A percentile compares a stretch with the other conserved stretches of the same genome.
Evolutionary conservation across 92 coral and sea anemone genomes (phyloP).

Genomic region (Umimayanthus kanabou): DNA sequence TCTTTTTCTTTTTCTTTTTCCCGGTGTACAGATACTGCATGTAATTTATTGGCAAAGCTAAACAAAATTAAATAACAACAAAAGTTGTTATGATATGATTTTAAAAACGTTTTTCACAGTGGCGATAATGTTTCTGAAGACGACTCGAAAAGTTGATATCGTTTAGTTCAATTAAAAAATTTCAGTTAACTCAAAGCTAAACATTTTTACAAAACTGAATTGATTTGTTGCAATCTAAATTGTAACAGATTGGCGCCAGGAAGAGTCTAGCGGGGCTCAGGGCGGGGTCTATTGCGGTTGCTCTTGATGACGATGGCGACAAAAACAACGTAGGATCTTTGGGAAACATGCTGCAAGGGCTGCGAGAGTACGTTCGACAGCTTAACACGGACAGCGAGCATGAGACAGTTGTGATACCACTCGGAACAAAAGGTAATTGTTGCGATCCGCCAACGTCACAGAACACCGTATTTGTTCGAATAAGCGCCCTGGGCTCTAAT

Average conservation of each 20-base stretch:
- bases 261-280: conserved; percentile 25
- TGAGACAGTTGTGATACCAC: background rate
- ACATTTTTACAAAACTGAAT: background rate
- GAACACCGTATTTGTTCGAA: background rate
- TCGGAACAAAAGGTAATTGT: conserved; percentile 11
- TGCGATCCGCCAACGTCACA: background rate
- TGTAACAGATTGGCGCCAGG: conserved; percentile 27
- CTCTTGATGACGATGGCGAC: background rate
- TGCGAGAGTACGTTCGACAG: conserved; percentile 5
- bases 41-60: no score
- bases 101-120: background rate
- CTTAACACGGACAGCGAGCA: conserved; percentile 6
- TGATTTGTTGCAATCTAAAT: background rate
- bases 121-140: background rate
- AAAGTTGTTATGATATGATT: no score
- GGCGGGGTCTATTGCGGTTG: conserved; percentile 18
- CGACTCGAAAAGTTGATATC: no score
- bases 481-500: background rate
- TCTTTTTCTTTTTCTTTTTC: no score
- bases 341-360: conserved; percentile 32
- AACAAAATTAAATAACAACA: no score
- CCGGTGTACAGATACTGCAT: no score
- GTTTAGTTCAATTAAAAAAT: no score
- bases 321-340: background rate
- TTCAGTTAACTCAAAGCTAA: background rate